Percentiles rank a stretch among this genome's conserved stretches.
Conservation (phyloP, 2,113 vertebrate species). For the Albula glossodonta region DNA sequence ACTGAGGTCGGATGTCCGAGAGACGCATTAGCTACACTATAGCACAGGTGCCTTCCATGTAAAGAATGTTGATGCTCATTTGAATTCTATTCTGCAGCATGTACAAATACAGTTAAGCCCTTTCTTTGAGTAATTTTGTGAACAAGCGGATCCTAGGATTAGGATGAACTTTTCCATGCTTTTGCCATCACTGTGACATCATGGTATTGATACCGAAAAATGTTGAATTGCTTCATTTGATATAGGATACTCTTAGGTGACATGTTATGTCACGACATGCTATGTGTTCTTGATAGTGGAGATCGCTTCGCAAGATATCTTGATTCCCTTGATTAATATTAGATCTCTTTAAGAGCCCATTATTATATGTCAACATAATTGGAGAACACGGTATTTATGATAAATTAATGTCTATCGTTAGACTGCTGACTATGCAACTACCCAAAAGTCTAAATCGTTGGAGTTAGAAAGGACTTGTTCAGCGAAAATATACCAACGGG, state of each 20-base stretch:
- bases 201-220: not conserved
- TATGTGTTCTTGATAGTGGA: too few relatives aligned
- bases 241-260: too few relatives aligned
- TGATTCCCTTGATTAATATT: too few relatives aligned
- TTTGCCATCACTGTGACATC: not conserved
- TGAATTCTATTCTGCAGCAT: too few relatives aligned
- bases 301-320: too few relatives aligned
- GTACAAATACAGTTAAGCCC: not conserved
- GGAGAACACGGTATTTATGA: not conserved
- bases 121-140: not conserved
- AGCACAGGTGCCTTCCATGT: not conserved
- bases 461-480: not conserved
- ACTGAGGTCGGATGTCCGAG: not conserved
- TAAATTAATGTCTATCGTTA: not conserved
- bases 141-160: not conserved
- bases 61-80: not conserved
- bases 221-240: too few relatives aligned
- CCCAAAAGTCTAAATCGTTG: not conserved
- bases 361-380: too few relatives aligned
- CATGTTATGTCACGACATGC: too few relatives aligned
- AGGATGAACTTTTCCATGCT: not conserved
- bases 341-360: too few relatives aligned
- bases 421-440: not conserved
- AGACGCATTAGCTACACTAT: not conserved
- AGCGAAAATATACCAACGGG: not conserved